Percentiles rank a stretch among this genome's conserved stretches.
Conservation (phyloP, 1,140 invertebrate genomes). For the Drosophila sechellia region DNA sequence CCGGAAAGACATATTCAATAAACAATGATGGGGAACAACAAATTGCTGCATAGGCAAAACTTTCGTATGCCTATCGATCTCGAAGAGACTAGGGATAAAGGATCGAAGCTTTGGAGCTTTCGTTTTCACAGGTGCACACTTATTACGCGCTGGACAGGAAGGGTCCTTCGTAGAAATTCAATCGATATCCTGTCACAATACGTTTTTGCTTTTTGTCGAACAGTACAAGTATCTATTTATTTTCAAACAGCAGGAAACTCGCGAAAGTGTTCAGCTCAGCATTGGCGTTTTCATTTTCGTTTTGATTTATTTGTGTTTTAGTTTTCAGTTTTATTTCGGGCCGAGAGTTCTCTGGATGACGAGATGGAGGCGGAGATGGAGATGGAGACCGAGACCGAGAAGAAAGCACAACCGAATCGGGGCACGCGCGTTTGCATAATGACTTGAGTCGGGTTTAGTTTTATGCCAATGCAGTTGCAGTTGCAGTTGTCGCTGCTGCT, state of each 20-base stretch:
- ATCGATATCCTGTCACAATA: conserved; percentile 49
- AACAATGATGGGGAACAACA: conserved; percentile 37
- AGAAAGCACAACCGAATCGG: conserved; percentile 79
- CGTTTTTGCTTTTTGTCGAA: conserved; percentile 16
- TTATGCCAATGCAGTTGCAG: conserved; percentile 73
- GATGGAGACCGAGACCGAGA: conserved; percentile 31
- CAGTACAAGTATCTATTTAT: conserved; percentile 44
- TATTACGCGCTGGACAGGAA: not conserved
- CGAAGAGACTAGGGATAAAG: not conserved
- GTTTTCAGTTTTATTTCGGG: conserved; percentile 29
- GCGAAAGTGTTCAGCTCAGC: conserved; percentile 13
- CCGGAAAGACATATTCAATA: conserved; percentile 19
- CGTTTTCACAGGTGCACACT: not conserved
- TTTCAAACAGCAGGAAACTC: conserved; percentile 10
- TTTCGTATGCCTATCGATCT: not conserved
- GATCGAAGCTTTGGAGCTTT: conserved; percentile 10
- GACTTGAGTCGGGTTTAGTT: conserved; percentile 78
- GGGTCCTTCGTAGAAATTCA: conserved; percentile 1
- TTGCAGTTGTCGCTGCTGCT: conserved; percentile 41
- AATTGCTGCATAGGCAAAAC: conserved; percentile 30
- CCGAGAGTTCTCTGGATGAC: conserved; percentile 24
- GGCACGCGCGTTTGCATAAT: conserved; percentile 83
- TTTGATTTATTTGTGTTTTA: conserved; percentile 37
- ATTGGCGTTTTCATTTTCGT: conserved; percentile 30
- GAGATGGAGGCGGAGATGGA: conserved; percentile 5